Conservation (phyloP, 2,797 vertebrate genomes). For the Tragelaphus eurycerus region DNA sequence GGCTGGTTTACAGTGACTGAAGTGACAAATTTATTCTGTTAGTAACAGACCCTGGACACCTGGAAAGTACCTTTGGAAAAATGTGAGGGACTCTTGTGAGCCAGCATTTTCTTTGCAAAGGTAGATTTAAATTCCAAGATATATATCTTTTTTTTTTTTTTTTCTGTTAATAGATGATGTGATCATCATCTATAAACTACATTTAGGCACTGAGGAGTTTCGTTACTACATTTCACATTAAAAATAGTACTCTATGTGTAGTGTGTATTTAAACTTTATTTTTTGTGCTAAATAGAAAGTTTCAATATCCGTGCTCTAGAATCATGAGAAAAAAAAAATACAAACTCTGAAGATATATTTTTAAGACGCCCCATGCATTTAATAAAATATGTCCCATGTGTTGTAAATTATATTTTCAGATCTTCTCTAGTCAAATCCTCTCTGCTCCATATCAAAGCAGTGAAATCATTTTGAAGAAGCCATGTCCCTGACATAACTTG, state of each 20-base stretch:
- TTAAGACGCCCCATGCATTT: neutral
- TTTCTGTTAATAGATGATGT: neutral
- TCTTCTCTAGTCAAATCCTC: neutral
- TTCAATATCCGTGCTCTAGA: neutral
- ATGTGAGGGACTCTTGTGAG: neutral
- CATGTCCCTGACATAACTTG: neutral
- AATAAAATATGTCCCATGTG: neutral
- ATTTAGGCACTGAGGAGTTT: neutral
- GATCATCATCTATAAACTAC: neutral
- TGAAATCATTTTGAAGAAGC: neutral
- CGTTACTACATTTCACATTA: neutral
- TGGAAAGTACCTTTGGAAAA: constrained; percentile 24
- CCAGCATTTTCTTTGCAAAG: neutral
- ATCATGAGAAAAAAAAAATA: neutral
- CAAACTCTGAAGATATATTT: neutral
- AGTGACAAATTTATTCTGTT: neutral
- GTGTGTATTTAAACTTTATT: neutral
- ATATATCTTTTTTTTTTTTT: neutral
- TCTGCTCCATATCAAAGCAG: neutral
- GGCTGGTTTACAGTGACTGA: neutral
- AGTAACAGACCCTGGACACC: neutral
- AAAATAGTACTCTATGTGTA: neutral
- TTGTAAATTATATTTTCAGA: constrained; percentile 26
- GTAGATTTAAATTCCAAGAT: neutral
- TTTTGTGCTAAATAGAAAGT: neutral